phyloP scores from a whole-genome alignment of 2,113 vertebrate species.

The Tragelaphus strepsiceros region DNA sequence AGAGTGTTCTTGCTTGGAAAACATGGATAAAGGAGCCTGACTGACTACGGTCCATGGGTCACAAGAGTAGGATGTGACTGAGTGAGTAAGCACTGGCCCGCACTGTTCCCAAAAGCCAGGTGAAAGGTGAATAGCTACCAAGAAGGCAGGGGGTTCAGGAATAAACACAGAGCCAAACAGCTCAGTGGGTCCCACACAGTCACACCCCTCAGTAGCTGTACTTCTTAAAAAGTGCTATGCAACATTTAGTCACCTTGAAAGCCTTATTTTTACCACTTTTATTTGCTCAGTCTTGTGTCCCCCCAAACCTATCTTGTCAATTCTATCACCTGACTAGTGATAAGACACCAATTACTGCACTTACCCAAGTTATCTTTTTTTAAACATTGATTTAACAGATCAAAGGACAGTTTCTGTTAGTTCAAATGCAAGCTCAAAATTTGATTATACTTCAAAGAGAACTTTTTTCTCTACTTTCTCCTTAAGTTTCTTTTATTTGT shows the following conservation, averaged over 20 bases:
- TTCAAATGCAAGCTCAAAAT: background rate
- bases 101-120: background rate
- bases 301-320: background rate
- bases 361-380: background rate
- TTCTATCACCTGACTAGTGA: background rate
- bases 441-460: background rate
- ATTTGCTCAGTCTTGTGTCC: background rate
- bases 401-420: background rate
- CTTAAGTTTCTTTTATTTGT: background rate
- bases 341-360: background rate
- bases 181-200: too few species aligned
- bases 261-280: background rate
- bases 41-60: accelerated
- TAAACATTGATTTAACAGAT: background rate
- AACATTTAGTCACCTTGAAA: background rate
- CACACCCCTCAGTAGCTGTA: background rate
- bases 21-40: background rate
- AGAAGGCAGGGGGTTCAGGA: background rate
- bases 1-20: background rate
- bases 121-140: background rate
- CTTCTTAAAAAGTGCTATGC: background rate
- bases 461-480: background rate
- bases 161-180: background rate
- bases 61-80: background rate
- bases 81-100: accelerated